Evolutionary conservation across 2,888 invertebrate genomes (phyloP), one percentile per base, ranked within the genome.

Genomic region (Meiosimyza decipiens): DNA sequence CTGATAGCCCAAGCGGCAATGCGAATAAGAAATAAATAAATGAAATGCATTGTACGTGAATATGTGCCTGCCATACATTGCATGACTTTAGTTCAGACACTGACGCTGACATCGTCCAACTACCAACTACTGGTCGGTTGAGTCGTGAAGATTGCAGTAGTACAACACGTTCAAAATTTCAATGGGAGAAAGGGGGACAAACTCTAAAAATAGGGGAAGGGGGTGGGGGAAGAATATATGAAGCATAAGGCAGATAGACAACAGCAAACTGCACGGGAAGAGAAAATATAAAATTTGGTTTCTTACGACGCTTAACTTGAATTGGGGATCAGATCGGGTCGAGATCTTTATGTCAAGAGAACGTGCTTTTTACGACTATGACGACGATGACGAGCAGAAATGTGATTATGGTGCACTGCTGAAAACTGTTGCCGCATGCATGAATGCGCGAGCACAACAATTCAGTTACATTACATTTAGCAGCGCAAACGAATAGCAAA

Each of bases 301-400:
- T 60, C 69, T 60, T 60, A 60, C 67, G 67, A 57, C 60, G 6
- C 6, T 69, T 69, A 51, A n/a, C 51, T 69, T 69, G 69, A 60
- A 69, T 69, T 51, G 69, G 69, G 69, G 69, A 69, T 69, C 69
- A 69, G 52, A 69, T 69, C 51, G 69, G 69, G 69, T 69, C 69
- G 69, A 69, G 69, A 69, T 69, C 69, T 69, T 69, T 69, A 71
- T 71, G 71, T 71, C 65, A 57, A 51, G 57, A 57, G 51, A 71
- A 71, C 71, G 71, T 71, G 71, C 71, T 71, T 64, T 71, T 71
- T 65, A 62, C 69, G 60, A 51, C 59, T 50, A 22, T 50, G 6
- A 40, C 9, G 40, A 40, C 9, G 40, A 40, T 2, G 40, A 40
- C 18, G 28, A 51, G 60, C 33, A 15, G 22, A 3, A 40, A 16